Percentiles rank a stretch among this genome's conserved stretches.
phyloP scores from a whole-genome alignment of 2,113 vertebrate genomes.

The Jacana jacana region DNA sequence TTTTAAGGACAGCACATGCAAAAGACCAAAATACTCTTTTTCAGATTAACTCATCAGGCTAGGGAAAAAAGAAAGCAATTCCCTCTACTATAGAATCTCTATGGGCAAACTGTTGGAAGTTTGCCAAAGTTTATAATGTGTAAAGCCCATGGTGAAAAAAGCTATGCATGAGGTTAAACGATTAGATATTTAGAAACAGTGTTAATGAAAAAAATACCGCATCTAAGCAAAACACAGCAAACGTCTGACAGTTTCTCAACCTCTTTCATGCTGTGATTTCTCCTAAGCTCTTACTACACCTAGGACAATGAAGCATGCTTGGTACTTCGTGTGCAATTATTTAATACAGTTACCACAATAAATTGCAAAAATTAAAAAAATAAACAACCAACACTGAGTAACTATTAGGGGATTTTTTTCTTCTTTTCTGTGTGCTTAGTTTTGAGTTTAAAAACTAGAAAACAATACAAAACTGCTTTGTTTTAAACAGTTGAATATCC shows the following conservation, averaged over 20 bases:
- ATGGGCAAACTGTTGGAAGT: not conserved
- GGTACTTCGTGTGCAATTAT: not conserved
- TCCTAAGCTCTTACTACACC: not conserved
- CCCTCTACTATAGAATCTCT: not conserved
- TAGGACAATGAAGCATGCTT: not conserved
- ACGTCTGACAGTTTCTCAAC: not conserved
- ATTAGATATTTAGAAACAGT: not conserved
- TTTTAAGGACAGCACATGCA: not conserved
- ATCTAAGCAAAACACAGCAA: not conserved
- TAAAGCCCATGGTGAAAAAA: not conserved
- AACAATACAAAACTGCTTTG: not conserved
- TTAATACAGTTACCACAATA: not conserved
- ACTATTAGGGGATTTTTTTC: not conserved
- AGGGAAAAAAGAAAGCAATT: not conserved
- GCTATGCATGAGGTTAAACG: not conserved
- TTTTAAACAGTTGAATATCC: not conserved
- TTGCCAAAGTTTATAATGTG: not conserved
- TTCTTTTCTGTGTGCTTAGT: not conserved
- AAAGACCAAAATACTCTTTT: not conserved
- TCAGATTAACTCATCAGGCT: not conserved
- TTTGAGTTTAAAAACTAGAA: not conserved
- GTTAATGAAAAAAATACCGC: not conserved
- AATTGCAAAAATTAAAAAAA: not conserved
- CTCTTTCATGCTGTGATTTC: not conserved
- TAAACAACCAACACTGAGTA: not conserved